A percentile compares a stretch with the other conserved stretches of the same genome.
Conservation (phyloP, 2,888 invertebrate species). For the Leucophora obtusa region DNA sequence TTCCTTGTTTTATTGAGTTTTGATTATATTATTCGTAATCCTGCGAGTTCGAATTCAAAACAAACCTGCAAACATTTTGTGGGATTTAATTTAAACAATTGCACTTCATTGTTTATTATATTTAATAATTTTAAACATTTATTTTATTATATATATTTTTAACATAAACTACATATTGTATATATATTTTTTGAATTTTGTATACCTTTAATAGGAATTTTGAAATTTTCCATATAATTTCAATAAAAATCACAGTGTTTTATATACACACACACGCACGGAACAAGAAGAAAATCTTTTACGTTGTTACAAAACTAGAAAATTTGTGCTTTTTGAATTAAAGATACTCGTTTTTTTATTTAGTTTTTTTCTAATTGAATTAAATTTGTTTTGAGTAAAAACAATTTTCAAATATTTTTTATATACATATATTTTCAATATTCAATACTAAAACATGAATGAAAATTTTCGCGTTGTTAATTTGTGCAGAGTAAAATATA, state of each 20-base stretch:
- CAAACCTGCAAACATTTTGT: too few relatives aligned
- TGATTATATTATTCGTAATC: too few relatives aligned
- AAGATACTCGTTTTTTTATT: slow-evolving; percentile 13
- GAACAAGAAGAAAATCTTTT: slow-evolving; percentile 21
- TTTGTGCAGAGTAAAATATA: slow-evolving; percentile 65
- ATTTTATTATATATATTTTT: not conserved
- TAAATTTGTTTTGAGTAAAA: slow-evolving; percentile 24
- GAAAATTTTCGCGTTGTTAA: slow-evolving; percentile 63
- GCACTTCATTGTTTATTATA: not conserved
- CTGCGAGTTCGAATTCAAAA: too few relatives aligned
- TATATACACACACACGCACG: not conserved
- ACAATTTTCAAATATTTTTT: slow-evolving; percentile 16
- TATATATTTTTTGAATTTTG: not conserved
- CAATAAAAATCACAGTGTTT: slow-evolving; percentile 30
- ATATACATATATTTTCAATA: slow-evolving; percentile 7
- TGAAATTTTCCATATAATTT: slow-evolving; percentile 44
- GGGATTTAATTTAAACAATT: not conserved
- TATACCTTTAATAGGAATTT: slow-evolving; percentile 42
- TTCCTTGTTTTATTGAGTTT: too few relatives aligned
- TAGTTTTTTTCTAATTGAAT: slow-evolving; percentile 2
- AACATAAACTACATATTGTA: not conserved
- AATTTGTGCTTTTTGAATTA: slow-evolving; percentile 9
- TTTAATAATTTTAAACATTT: not conserved
- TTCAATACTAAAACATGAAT: not conserved
- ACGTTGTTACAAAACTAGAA: slow-evolving; percentile 12